These are phyloP conservation scores for Conus betulinus DNA, from an alignment of 1,140 invertebrate genomes.

Conservation along the genomic window DNA sequence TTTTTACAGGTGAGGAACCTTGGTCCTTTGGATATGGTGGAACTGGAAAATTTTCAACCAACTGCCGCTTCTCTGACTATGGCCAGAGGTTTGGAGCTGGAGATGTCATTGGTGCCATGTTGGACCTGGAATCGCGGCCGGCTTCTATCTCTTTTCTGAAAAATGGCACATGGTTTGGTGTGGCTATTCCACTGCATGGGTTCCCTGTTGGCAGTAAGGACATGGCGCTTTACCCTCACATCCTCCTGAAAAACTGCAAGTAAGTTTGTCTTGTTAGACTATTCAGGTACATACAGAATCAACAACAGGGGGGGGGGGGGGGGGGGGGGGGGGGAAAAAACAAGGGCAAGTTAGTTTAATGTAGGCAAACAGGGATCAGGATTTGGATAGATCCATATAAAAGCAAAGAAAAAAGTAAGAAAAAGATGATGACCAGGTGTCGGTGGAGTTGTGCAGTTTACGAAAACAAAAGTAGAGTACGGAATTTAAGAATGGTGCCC, in stretches of 20 bases:
- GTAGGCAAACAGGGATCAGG: too few species aligned
- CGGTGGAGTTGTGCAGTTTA: too few species aligned
- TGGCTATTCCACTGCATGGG: constrained; percentile 76
- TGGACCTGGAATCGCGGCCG: constrained; percentile 79
- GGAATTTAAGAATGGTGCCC: too few species aligned
- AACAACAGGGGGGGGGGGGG: too few species aligned
- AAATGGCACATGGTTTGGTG: constrained; percentile 87
- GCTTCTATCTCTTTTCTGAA: constrained; percentile 87
- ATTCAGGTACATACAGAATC: too few species aligned
- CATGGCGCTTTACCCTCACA: constrained; percentile 88
- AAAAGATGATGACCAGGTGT: too few species aligned
- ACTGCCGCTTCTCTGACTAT: constrained; percentile 85
- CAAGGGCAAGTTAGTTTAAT: too few species aligned
- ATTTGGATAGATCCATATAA: too few species aligned
- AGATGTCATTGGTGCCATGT: constrained; percentile 88
- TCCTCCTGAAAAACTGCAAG: constrained; percentile 87
- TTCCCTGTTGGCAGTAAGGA: constrained; percentile 75
- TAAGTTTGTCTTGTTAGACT: constrained; percentile 18
- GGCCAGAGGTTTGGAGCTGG: constrained; percentile 84
- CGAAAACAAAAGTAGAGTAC: too few species aligned
- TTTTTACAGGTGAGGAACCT: constrained; percentile 81
- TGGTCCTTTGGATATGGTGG: constrained; percentile 91
- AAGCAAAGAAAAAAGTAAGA: too few species aligned
- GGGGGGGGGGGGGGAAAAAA: too few species aligned
- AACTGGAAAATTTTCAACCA: constrained; percentile 86